Evolutionary conservation across 64 coral and sea anemone genomes (phyloP), one percentile per base, ranked within the genome.

Genomic region (Montipora efflorescens): DNA sequence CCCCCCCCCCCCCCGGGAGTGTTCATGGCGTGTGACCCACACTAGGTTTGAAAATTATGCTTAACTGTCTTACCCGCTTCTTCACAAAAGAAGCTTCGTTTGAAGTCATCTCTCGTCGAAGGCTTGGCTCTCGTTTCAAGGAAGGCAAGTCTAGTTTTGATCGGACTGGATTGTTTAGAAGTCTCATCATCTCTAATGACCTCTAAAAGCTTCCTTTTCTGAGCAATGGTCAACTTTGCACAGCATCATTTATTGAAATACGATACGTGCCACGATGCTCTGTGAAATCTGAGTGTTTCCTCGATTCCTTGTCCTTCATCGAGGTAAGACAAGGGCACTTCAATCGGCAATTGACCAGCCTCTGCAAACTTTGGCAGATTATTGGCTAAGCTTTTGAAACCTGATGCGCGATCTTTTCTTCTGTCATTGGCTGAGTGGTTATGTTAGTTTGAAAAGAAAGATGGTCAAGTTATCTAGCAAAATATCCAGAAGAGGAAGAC

Each of bases 261-360:
- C 51, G 90, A 47, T 43, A 83, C 83, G 22, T 91, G 79, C 90
- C 90, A 91, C n/a, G 90, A 91, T 82, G 90, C 90, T 57, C 59
- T 6, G 20, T 76, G 43, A 61, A 43, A 50, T 90, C 76, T 90
- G 46, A 90, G 88, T 21, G 28, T 90, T 90, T 90, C 76, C 44
- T 79, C 76, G 15, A 90, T 79, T 64, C 88, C 88, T 46, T 44
- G 67, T 79, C 75, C 88, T 61, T 90, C 55, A 75, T 90, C 76
- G 45, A 90, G 18, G 48, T 59, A 36, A 8, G 88, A 90, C 61
- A 90, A 68, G 8, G 88, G 76, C 61, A 90, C 88, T 79, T 90
- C 75, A 90, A 90, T 90, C 55, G 88, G 88, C 43, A 79, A 47
- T 46, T 90, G 74, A 36, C 71, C 88, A 90, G 67, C 62, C 16